Base-by-base conservation (phyloP, 2,113 vertebrate species). In the Puffinus mauretanicus region DNA sequence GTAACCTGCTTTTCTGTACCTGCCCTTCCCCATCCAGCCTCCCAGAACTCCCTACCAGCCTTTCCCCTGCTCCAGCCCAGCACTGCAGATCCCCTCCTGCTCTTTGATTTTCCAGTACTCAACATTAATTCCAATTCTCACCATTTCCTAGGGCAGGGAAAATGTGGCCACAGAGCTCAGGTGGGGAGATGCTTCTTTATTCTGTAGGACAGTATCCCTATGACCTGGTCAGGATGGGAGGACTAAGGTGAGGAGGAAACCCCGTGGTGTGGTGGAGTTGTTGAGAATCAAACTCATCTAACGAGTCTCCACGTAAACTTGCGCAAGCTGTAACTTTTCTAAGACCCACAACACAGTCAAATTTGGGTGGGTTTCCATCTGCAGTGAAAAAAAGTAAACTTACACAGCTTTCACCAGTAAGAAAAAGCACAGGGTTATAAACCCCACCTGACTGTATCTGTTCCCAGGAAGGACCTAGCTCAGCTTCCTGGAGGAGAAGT, bases 241-340 rank as follows among this genome's bases (percentile, higher is more conserved):
- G 36, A 57, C 40, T 44, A 54, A 91, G 64, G 13, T 47, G 13
- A 91, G 52, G 22, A 86, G 15, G 26, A 89, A 88, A 73, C 26
- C 13, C 32, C 0, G 0, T n/a, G 21, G 26, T 61, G 11, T 13
- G 9, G 24, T 13, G 14, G 29, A 88, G n/a, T 38, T 64, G 8
- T 16, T 86, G 26, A 69, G n/a, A 51, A 27, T 26, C 15, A 80
- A 22, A 61, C 29, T 46, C 26, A 10, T 69, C 29, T 46, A 64
- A 38, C 18, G n/a, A 77, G 11, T 16, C 11, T 76, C 29, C 30
- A 11, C 30, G 16, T 12, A 67, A 86, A 92, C 10, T 38, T 91
- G 13, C 54, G 19, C 40, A 91, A 87, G 10, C 2, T 64, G 19
- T 30, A 77, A 61, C 26, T 40, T 80, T 86, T 52, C 58, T 88